phyloP scores from a whole-genome alignment of 2,113 vertebrate species.

The Xyliphius kryptos region DNA sequence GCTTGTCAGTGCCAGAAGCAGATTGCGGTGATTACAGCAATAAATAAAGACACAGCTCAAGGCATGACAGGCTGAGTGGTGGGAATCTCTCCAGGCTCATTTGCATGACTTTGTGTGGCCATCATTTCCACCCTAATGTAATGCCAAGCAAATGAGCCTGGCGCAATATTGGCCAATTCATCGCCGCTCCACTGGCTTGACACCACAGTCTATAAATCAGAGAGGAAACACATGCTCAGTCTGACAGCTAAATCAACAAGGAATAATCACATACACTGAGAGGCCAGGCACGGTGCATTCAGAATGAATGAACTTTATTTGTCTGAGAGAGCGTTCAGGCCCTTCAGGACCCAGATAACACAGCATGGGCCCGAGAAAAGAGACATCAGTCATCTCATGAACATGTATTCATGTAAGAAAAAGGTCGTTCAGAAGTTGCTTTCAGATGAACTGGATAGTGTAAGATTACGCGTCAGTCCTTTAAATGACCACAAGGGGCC shows the following conservation, averaged over 20 bases:
- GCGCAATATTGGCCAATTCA: slow-evolving; percentile 82
- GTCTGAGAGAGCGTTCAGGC: slow-evolving; percentile 1
- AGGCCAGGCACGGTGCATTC: slow-evolving; percentile 59
- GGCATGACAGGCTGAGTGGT: slow-evolving; percentile 92
- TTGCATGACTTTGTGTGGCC: slow-evolving; percentile 94
- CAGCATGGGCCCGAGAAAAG: not conserved
- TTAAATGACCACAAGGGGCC: slow-evolving; percentile 12
- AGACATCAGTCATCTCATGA: not conserved
- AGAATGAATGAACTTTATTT: slow-evolving; percentile 21
- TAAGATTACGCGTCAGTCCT: not conserved
- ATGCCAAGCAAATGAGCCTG: slow-evolving; percentile 89
- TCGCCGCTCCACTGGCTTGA: slow-evolving; percentile 75
- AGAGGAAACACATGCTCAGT: slow-evolving; percentile 75
- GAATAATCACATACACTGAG: slow-evolving; percentile 81
- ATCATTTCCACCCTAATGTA: slow-evolving; percentile 86
- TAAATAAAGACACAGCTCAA: slow-evolving; percentile 96
- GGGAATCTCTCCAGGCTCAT: slow-evolving; percentile 89
- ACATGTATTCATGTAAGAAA: not conserved
- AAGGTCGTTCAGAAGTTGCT: not conserved
- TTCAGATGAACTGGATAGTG: not conserved
- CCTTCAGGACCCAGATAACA: not conserved
- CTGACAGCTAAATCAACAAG: slow-evolving; percentile 83
- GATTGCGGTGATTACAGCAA: slow-evolving; percentile 95
- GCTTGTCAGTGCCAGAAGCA: slow-evolving; percentile 90
- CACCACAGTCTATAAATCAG: slow-evolving; percentile 83